Evolutionary conservation across 1,140 invertebrate genomes (phyloP).

Genomic region (Batillaria attramentaria): DNA sequence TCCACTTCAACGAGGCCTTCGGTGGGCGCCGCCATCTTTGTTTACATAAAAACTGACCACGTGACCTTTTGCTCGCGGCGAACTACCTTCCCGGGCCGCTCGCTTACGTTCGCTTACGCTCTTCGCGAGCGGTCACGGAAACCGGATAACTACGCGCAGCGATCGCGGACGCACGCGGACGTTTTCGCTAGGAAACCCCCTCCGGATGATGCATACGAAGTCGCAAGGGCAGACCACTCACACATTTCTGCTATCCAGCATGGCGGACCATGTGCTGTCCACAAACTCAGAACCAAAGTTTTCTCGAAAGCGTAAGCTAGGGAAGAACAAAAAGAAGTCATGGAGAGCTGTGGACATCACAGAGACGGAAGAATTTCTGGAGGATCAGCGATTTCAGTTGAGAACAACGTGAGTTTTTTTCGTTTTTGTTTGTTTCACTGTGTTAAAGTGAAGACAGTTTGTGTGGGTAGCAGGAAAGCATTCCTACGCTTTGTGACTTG

Average conservation of each 20-base stretch:
- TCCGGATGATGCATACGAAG: too few relatives aligned
- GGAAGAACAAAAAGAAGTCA: conserved; percentile 64
- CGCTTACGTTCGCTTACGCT: too few relatives aligned
- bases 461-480: too few relatives aligned
- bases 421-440: neutral
- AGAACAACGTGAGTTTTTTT: conserved; percentile 50
- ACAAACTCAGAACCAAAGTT: conserved; percentile 25
- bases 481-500: neutral
- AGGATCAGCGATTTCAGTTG: conserved; percentile 58
- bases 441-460: neutral
- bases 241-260: neutral
- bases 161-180: too few relatives aligned
- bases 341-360: conserved; percentile 55
- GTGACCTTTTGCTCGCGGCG: too few relatives aligned
- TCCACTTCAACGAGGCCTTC: too few relatives aligned
- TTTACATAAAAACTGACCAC: too few relatives aligned
- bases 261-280: conserved; percentile 16
- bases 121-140: too few relatives aligned
- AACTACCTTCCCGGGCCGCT: too few relatives aligned
- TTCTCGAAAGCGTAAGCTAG: conserved; percentile 39
- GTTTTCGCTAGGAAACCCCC: too few relatives aligned
- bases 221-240: neutral
- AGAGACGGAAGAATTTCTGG: conserved; percentile 58
- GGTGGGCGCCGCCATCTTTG: too few relatives aligned
- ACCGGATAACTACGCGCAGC: too few relatives aligned